phyloP scores from a whole-genome alignment of 1,140 invertebrate species.

The Lasioglossum albipes region DNA sequence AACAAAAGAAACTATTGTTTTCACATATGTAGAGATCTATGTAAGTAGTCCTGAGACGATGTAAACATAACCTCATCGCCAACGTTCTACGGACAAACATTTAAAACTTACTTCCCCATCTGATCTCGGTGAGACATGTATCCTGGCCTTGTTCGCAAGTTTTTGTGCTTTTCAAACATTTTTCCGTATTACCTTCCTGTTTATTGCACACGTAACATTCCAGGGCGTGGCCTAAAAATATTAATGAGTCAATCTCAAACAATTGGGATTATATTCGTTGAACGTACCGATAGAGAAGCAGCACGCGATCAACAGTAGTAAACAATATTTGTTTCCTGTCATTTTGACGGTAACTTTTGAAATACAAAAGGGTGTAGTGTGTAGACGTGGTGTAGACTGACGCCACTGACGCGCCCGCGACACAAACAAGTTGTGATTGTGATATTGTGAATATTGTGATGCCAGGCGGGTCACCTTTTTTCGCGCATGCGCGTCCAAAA shows the following conservation, averaged over 20 bases:
- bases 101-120: conserved; percentile 89
- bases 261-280: not conserved
- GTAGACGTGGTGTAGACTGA: too few species aligned
- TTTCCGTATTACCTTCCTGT: conserved; percentile 95
- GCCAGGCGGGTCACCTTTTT: too few species aligned
- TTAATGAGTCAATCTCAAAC: not conserved
- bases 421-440: too few species aligned
- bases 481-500: too few species aligned
- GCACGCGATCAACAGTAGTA: not conserved
- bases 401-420: not conserved
- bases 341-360: not conserved
- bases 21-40: too few species aligned
- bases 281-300: conserved; percentile 45
- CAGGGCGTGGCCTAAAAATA: conserved; percentile 83
- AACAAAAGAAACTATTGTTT: too few species aligned
- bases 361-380: not conserved
- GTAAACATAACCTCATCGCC: conserved; percentile 57
- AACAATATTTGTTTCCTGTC: conserved; percentile 21
- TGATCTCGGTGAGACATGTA: conserved; percentile 92
- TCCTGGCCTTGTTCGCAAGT: conserved; percentile 94
- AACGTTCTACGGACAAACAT: not conserved
- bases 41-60: not conserved
- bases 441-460: too few species aligned
- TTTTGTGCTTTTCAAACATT: conserved; percentile 95
- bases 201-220: conserved; percentile 97